Evolutionary conservation across 92 coral and sea anemone genomes (phyloP), one percentile per base, ranked within the genome.

Genomic region (Actinernus sp.): DNA sequence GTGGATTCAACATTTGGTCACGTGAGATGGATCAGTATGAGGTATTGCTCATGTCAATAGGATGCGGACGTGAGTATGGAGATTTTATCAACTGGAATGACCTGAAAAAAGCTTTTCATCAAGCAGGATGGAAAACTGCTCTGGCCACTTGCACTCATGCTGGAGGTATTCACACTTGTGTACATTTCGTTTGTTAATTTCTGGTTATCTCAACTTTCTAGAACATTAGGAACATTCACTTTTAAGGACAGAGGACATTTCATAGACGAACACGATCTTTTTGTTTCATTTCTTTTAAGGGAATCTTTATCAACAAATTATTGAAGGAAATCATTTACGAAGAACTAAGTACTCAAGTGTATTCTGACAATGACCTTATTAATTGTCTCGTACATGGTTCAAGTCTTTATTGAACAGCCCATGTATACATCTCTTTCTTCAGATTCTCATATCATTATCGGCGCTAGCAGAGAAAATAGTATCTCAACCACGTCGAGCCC

Each of bases 1-100:
- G 72, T 31, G 80, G 55, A 10, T 22, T 73, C 24, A 73, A 73
- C 54, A 36, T 73, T 14, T 73, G 80, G 80, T 20, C 49, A 26
- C 27, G 31, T 39, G 62, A 22, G 7, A 33, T 73, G 28, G 50
- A 51, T 17, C 61, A 73, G 26, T 64, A 46, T 26, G 80, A 73
- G 22, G 27, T 73, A 11, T 26, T 31, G 20, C 59, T 55, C 49
- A 73, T 61, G 80, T 61, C 80, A 0, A 19, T 73, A 12, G 80
- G 80, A 29, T 73, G 80, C 26, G 56, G 16, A 23, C 31, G 48
- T 11, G 64, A 64, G 17, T 29, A 73, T 5, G 80, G 80, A 1
- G 63, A 61, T 21, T 61, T 73, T 1, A 18, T 21, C 23, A 11
- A 61, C 19, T 73, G 80, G 80, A 26, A 31, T 31, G 41, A 20